Conservation (phyloP, 2,888 invertebrate genomes). For the Lasioglossum pauxillum region DNA sequence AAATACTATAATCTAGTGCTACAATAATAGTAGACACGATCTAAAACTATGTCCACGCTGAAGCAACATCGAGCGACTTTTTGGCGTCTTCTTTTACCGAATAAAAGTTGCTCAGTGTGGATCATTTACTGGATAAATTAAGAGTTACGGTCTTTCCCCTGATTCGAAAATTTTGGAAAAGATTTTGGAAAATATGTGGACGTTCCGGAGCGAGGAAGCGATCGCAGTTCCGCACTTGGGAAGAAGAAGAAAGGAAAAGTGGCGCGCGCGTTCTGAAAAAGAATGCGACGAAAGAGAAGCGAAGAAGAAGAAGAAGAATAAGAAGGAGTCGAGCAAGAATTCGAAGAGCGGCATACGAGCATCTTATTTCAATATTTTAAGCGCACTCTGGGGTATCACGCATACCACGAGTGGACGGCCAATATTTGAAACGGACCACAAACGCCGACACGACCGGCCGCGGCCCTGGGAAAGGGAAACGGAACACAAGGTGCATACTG, state of each 20-base stretch:
- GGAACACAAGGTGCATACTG: conserved; percentile 2
- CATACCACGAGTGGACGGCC: conserved; percentile 75
- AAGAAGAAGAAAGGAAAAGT: not conserved
- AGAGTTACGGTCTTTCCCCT: no score
- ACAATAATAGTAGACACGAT: no score
- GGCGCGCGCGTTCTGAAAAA: not conserved
- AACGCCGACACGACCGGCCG: conserved; percentile 47
- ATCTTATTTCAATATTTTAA: conserved; percentile 79
- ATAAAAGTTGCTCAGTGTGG: no score
- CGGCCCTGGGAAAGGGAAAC: conserved; percentile 44
- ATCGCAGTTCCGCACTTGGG: not conserved
- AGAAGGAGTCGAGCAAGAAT: conserved; percentile 53
- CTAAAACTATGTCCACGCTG: no score
- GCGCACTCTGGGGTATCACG: conserved; percentile 76
- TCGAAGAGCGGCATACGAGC: conserved; percentile 64
- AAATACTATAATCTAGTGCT: no score
- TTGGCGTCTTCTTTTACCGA: no score
- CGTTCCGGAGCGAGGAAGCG: not conserved
- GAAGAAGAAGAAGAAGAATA: conserved; percentile 31
- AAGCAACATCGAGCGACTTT: no score
- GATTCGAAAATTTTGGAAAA: not conserved
- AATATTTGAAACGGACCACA: conserved; percentile 77
- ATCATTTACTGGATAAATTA: no score
- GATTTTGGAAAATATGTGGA: not conserved
- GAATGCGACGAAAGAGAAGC: conserved; percentile 36